Evolutionary conservation across 2,797 vertebrate genomes (phyloP).

Genomic region (Sphenopsis melanotis): DNA sequence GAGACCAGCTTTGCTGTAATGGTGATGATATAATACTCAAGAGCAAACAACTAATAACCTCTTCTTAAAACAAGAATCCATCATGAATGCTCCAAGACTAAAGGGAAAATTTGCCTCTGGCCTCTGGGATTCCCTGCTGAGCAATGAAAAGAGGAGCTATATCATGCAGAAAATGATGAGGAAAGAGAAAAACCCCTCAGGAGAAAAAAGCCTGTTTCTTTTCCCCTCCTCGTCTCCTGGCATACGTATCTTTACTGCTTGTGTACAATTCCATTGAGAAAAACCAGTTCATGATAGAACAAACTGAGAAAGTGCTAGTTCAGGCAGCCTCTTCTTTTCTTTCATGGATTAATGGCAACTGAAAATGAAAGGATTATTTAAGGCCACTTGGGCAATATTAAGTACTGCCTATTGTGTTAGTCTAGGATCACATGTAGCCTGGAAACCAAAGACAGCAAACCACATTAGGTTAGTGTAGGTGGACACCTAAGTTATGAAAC

Average conservation of each 20-base stretch:
- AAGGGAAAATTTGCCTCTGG: slow-evolving; percentile 37
- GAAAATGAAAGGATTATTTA: slow-evolving; percentile 58
- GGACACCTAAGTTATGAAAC: slow-evolving; percentile 16
- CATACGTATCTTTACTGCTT: slow-evolving; percentile 6
- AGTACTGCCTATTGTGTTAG: slow-evolving; percentile 8
- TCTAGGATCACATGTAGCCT: background rate
- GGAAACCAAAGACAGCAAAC: slow-evolving; percentile 34
- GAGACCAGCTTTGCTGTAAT: slow-evolving; percentile 42
- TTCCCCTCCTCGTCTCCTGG: background rate
- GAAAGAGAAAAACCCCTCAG: slow-evolving; percentile 28
- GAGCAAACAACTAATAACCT: slow-evolving; percentile 63
- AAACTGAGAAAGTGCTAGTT: slow-evolving; percentile 58
- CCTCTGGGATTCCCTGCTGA: slow-evolving; percentile 40
- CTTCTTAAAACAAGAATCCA: slow-evolving; percentile 51
- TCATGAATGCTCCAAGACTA: slow-evolving; percentile 27
- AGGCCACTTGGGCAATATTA: slow-evolving; percentile 49
- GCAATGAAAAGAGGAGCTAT: slow-evolving; percentile 48
- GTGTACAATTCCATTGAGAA: slow-evolving; percentile 37
- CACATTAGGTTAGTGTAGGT: slow-evolving; percentile 1
- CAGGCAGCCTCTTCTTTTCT: slow-evolving; percentile 25
- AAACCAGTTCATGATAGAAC: slow-evolving; percentile 21
- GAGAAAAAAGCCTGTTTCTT: slow-evolving; percentile 14
- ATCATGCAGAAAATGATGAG: slow-evolving; percentile 43
- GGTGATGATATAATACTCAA: slow-evolving; percentile 64
- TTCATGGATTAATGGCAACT: slow-evolving; percentile 29